These are phyloP conservation scores for Calcarius lapponicus DNA, from an alignment of 2,797 vertebrate genomes.

Conservation along the genomic window DNA sequence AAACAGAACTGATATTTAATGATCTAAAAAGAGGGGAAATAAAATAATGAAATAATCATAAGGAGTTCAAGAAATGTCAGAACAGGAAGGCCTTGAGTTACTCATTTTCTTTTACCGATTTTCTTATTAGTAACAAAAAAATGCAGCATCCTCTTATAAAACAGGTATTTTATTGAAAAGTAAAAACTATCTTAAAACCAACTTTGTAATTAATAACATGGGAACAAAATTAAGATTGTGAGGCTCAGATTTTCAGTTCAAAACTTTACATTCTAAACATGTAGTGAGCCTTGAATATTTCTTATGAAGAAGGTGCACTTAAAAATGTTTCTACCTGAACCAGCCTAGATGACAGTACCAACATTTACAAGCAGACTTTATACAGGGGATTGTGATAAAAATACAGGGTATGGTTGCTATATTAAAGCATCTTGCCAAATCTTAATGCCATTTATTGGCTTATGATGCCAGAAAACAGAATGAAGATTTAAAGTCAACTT, in stretches of 20 bases:
- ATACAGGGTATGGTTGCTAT: not conserved
- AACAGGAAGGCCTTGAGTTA: conserved; percentile 81
- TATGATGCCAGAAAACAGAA: not conserved
- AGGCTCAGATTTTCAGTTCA: conserved; percentile 3
- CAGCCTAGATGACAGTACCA: not conserved
- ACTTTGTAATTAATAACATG: conserved; percentile 11
- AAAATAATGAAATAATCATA: conserved; percentile 85
- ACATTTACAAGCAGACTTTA: not conserved
- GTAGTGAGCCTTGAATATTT: not conserved
- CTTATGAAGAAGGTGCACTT: not conserved
- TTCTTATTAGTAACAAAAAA: conserved; percentile 77
- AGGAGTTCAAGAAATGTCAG: conserved; percentile 79
- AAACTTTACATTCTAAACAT: not conserved
- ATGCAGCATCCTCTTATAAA: conserved; percentile 80
- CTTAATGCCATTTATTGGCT: not conserved
- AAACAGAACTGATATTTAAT: conserved; percentile 98
- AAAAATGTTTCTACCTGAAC: not conserved
- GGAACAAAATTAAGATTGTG: not conserved
- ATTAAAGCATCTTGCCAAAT: not conserved
- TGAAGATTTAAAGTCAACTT: not conserved
- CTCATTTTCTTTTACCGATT: conserved; percentile 71
- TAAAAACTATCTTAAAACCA: conserved; percentile 23
- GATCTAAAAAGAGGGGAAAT: conserved; percentile 95
- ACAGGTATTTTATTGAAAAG: not conserved
- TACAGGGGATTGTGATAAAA: not conserved